Conservation (phyloP, 1,140 invertebrate genomes). For the Danaus melanippus region DNA sequence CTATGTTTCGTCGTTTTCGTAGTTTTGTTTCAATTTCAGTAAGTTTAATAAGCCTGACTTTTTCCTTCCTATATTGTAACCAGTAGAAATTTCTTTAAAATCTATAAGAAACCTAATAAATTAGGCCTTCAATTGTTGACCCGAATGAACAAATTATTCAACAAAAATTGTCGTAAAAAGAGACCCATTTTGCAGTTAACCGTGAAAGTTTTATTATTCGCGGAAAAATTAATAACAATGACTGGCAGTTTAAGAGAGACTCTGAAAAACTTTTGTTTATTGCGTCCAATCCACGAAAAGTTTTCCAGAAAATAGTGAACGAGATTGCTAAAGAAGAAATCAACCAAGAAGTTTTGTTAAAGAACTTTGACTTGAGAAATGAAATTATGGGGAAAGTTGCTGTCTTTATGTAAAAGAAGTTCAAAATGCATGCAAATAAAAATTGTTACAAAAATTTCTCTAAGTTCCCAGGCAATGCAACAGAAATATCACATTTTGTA, state of each 20-base stretch:
- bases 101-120: no score
- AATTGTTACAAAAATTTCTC: conserved; percentile 14
- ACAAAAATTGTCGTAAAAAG: no score
- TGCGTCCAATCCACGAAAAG: conserved; percentile 17
- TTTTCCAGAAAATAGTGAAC: conserved; percentile 24
- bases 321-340: conserved; percentile 27
- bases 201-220: conserved; percentile 2
- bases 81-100: no score
- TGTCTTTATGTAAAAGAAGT: conserved; percentile 20
- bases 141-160: no score
- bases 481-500: no score
- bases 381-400: conserved; percentile 34
- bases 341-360: conserved; percentile 21
- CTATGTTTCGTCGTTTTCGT: no score
- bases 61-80: no score
- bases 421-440: conserved; percentile 20
- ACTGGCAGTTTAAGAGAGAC: conserved; percentile 7
- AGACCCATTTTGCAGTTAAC: conserved; percentile 2
- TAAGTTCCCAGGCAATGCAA: no score
- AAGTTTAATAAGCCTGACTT: no score
- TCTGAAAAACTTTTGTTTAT: conserved; percentile 22
- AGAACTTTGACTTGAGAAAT: conserved; percentile 28
- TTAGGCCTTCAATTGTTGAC: no score
- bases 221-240: conserved; percentile 16
- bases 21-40: no score